phyloP scores from a whole-genome alignment of 2,113 vertebrate genomes.

The Clinocottus analis region DNA sequence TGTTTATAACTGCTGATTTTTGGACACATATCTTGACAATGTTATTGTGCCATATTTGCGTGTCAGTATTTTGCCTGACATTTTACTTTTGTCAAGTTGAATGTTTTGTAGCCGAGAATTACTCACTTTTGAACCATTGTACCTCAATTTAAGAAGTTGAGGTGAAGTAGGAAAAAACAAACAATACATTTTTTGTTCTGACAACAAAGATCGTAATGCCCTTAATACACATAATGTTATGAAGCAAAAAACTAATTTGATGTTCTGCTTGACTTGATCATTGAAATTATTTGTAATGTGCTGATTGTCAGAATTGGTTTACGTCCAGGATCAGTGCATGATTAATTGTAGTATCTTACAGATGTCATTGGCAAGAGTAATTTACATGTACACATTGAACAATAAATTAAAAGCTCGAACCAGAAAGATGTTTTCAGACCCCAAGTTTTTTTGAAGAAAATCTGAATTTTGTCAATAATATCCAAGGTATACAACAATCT shows the following conservation, averaged over 20 bases:
- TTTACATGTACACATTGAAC: neutral
- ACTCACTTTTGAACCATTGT: conserved; percentile 3
- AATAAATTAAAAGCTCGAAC: neutral
- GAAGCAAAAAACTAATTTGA: neutral
- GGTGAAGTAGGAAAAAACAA: conserved; percentile 14
- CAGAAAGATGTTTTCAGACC: neutral
- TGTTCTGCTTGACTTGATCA: conserved; percentile 1
- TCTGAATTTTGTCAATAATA: conserved; percentile 1
- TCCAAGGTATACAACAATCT: neutral
- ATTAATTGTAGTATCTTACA: neutral
- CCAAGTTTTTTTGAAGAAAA: neutral
- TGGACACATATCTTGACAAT: conserved; percentile 19
- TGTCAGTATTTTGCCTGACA: conserved; percentile 42
- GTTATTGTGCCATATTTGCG: conserved; percentile 54
- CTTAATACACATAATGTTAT: neutral
- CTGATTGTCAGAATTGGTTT: conserved; percentile 4
- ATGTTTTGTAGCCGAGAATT: conserved; percentile 40
- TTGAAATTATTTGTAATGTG: neutral
- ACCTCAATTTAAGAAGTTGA: conserved; percentile 55
- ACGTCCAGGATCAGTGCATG: neutral
- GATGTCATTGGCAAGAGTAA: neutral
- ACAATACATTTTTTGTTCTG: conserved; percentile 17
- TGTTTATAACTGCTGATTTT: conserved; percentile 32
- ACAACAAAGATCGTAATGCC: conserved; percentile 4
- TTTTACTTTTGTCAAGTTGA: conserved; percentile 35